Base-by-base conservation (phyloP, 2,888 invertebrate species). In the Julus scandinavius region DNA sequence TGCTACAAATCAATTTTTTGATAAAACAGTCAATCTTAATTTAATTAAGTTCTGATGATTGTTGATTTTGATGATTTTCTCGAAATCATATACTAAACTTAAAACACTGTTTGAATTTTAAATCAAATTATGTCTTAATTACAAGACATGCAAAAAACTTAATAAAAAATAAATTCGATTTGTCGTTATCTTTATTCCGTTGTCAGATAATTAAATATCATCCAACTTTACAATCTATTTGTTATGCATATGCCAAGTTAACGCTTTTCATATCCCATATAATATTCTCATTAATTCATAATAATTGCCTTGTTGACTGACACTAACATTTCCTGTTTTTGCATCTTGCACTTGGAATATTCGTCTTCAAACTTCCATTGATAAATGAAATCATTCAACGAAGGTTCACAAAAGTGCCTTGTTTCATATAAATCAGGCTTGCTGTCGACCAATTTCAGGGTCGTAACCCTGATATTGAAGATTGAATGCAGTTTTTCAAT, bases 361-460 rank as follows among this genome's bases (percentile, higher is more conserved):
- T 72, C 11, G 6, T 72, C 11, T 1, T 6, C 72, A 72, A 20
- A 72, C 29, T 72, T 6, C 72, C 29, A 29, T 17, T 72, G 72
- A 72, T 29, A 72, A 72, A 72, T 72, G 72, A 29, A 20, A 72
- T 72, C 72, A 72, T 29, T 72, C 72, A 72, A 72, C 72, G n/a
- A 3, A 63, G 9, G 2, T 29, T 72, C 72, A 72, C 29, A 20
- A 72, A 72, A 72, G 72, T 29, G 5, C 29, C 5, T 72, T 72
- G 72, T 72, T 29, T 9, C 20, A 2, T 3, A 72, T 9, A 72
- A 72, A 72, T 29, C 20, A 29, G 29, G 29, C 29, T 29, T 29
- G 29, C 29, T 29, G 29, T 29, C 29, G 29, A n/a, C 20, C 29
- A 29, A 9, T 72, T 72, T 72, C 72, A 72, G 29, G 72, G 72